Percentiles rank a stretch among this genome's conserved stretches.
These are phyloP conservation scores for Morpho achilles DNA, from an alignment of 2,888 invertebrate species.

Conservation along the genomic window DNA sequence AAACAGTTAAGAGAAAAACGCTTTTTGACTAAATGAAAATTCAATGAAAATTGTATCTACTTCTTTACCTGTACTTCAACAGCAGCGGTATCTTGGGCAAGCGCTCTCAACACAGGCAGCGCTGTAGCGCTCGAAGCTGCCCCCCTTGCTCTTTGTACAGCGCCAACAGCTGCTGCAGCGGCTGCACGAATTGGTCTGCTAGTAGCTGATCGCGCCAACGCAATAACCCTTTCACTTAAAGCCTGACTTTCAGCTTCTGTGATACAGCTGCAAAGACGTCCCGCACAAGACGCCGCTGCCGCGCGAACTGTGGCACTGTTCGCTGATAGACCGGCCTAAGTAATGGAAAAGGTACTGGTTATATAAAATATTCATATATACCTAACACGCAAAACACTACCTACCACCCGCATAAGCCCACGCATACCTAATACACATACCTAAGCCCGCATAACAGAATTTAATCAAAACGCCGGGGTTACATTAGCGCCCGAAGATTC, in stretches of 20 bases:
- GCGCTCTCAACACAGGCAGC: constrained; percentile 94
- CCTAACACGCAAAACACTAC: no score
- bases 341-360: not conserved
- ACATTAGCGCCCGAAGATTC: no score
- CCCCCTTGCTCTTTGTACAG: constrained; percentile 96
- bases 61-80: constrained; percentile 92
- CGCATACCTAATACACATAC: no score
- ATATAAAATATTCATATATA: no score
- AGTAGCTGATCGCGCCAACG: constrained; percentile 48
- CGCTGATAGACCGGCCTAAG: constrained; percentile 85
- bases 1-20: no score
- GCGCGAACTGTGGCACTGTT: constrained; percentile 90
- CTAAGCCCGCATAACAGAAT: no score
- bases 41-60: no score
- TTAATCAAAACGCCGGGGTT: no score
- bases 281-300: constrained; percentile 96
- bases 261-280: constrained; percentile 83
- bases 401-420: no score
- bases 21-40: no score
- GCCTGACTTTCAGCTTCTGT: constrained; percentile 58
- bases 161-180: constrained; percentile 91
- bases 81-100: constrained; percentile 95
- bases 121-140: constrained; percentile 97
- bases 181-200: constrained; percentile 46
- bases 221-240: constrained; percentile 53